Percentiles rank a stretch among this genome's conserved stretches.
phyloP scores from a whole-genome alignment of 1,140 invertebrate species.

The Doryteuthis pealeii region DNA sequence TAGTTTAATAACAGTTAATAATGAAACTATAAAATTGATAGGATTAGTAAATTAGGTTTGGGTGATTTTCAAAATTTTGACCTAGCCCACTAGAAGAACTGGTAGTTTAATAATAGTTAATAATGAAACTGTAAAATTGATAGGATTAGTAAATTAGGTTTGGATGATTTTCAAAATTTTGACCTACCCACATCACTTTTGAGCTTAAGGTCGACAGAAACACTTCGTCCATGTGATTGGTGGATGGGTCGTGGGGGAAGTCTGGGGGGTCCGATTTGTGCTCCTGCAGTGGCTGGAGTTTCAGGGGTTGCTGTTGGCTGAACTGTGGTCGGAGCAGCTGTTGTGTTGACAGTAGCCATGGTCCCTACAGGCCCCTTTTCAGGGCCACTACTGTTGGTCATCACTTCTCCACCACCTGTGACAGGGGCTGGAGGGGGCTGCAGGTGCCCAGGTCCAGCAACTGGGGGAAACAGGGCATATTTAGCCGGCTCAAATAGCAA shows the following conservation, averaged over 20 bases:
- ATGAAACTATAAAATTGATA: too few species aligned
- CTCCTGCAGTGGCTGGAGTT: conserved; percentile 20
- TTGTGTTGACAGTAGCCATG: not conserved
- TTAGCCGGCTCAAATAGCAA: not conserved
- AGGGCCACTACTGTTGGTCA: not conserved
- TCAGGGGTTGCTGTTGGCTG: not conserved
- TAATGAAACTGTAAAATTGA: too few species aligned
- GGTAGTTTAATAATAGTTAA: too few species aligned
- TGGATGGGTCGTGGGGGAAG: conserved; percentile 40
- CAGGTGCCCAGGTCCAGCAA: conserved; percentile 41
- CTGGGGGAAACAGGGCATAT: conserved; percentile 23
- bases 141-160: too few species aligned
- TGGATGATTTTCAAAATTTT: not conserved
- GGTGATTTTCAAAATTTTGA: not conserved
- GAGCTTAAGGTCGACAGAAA: conserved; percentile 50
- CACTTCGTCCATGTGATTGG: conserved; percentile 40
- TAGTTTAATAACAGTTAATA: too few species aligned
- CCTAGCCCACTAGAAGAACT: too few species aligned
- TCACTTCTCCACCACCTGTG: not conserved
- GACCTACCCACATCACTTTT: conserved; percentile 10
- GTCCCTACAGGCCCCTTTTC: not conserved
- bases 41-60: too few species aligned
- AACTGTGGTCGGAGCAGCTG: not conserved
- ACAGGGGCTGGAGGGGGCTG: conserved; percentile 30
- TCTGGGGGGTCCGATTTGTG: conserved; percentile 36